Percentiles rank a stretch among this genome's conserved stretches.
Conservation (phyloP, 1,140 invertebrate genomes). For the Agraylea sexmaculata region DNA sequence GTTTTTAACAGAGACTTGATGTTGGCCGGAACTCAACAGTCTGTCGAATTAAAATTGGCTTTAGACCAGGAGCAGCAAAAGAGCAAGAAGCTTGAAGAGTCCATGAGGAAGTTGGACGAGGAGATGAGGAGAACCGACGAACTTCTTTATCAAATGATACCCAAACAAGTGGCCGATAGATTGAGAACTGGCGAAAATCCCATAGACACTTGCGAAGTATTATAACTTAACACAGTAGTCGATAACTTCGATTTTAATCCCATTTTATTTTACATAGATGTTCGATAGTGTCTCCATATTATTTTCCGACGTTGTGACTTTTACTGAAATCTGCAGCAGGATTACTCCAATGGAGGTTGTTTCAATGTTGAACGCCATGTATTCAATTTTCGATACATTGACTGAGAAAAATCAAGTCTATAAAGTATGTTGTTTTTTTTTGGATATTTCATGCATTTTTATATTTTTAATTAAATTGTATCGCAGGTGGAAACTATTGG, state of each 20-base stretch:
- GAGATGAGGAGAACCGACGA: slow-evolving; percentile 95
- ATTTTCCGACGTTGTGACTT: slow-evolving; percentile 94
- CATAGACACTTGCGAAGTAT: slow-evolving; percentile 90
- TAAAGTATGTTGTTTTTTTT: too few relatives aligned
- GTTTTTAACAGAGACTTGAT: slow-evolving; percentile 69
- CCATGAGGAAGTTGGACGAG: slow-evolving; percentile 88
- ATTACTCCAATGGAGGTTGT: slow-evolving; percentile 95
- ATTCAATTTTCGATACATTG: slow-evolving; percentile 82
- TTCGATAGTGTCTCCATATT: slow-evolving; percentile 91
- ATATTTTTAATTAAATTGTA: not conserved
- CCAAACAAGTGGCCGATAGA: slow-evolving; percentile 89
- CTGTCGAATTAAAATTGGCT: slow-evolving; percentile 89
- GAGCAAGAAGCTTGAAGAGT: slow-evolving; percentile 91
- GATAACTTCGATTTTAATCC: not conserved
- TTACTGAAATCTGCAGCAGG: slow-evolving; percentile 90
- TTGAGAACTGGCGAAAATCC: slow-evolving; percentile 84
- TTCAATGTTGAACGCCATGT: slow-evolving; percentile 94
- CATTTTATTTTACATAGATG: slow-evolving; percentile 52
- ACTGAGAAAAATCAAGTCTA: slow-evolving; percentile 89
- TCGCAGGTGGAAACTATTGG: slow-evolving; percentile 89
- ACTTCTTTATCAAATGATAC: slow-evolving; percentile 96
- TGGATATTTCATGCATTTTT: slow-evolving; percentile 2
- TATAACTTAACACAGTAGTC: slow-evolving; percentile 8
- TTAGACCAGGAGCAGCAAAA: slow-evolving; percentile 95
- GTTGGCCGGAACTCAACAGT: slow-evolving; percentile 92